A percentile compares a stretch with the other conserved stretches of the same genome.
Conservation (phyloP, 1,140 invertebrate species). For the Lasioglossum baleicum region DNA sequence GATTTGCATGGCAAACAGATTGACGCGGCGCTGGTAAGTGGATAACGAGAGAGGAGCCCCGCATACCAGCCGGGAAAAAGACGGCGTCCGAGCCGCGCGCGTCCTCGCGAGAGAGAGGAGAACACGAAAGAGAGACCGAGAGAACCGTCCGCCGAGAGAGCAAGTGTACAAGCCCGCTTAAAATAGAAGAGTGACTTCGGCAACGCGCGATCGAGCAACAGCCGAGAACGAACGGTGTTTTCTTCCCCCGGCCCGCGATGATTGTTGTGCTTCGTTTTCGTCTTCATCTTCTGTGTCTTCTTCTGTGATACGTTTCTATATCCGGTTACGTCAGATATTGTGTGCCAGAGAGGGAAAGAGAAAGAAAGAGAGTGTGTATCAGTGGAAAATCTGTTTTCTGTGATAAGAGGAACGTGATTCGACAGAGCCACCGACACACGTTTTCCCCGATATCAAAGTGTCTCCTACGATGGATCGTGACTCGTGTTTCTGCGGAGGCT, state of each 20-base stretch:
- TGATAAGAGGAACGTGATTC: constrained; percentile 32
- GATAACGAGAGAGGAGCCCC: constrained; percentile 65
- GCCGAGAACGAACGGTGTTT: constrained; percentile 46
- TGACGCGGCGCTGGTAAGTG: constrained; percentile 74
- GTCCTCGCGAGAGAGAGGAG: constrained; percentile 11
- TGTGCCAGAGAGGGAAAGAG: neutral
- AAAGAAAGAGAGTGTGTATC: too few relatives aligned
- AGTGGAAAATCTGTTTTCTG: constrained; percentile 28
- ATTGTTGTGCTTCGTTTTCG: constrained; percentile 8
- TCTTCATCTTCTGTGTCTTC: too few relatives aligned
- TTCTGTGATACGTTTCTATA: constrained; percentile 57
- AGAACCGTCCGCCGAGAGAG: constrained; percentile 47
- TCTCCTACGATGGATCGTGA: constrained; percentile 69
- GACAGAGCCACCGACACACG: too few relatives aligned
- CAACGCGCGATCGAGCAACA: constrained; percentile 45
- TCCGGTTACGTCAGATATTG: constrained; percentile 19
- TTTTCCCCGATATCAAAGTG: constrained; percentile 36
- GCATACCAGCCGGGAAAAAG: constrained; percentile 54
- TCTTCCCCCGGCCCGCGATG: constrained; percentile 17
- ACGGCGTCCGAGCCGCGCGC: constrained; percentile 27
- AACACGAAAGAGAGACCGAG: constrained; percentile 26
- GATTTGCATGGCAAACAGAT: constrained; percentile 79
- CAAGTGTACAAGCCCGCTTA: constrained; percentile 51
- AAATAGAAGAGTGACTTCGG: constrained; percentile 61
- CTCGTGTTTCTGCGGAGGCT: constrained; percentile 71